Base-by-base conservation (phyloP, 2,888 invertebrate species). In the Nephrotoma appendiculata region DNA sequence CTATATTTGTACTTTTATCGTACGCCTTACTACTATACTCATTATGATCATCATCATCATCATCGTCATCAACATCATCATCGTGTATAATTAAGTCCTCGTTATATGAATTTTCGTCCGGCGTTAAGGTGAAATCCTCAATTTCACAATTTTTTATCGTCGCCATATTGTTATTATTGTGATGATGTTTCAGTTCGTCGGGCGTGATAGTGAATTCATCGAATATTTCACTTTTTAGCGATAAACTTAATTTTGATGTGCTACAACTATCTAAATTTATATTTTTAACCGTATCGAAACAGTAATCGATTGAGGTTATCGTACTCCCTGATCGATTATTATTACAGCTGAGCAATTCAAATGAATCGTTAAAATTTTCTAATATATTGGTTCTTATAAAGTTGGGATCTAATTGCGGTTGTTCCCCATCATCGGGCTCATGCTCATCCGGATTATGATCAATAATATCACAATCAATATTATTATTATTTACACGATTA, bases 121-220 rank as follows among this genome's bases (percentile, higher is more conserved):
- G 88, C 48, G 88, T 89, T 31, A 89, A 83, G 45, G 88, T 88
- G 87, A 89, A 89, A 88, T 89, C 88, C 87, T 89, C 89, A 86
- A 88, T 87, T 83, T 88, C 88, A 87, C 88, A 88, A 87, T 88
- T 88, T 45, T 88, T 87, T 6, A 84, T 48, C 41, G 87, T 87
- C 44, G 86, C 41, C 7, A 31, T 41, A 19, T 86, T 45, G 12
- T 86, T 44, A 12, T 84, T 84, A 3, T 84, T 6, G 7, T 15
- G 7, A 0, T 19, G 7, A 2, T n/a, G 86, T 43, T 87, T 87
- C 6, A 87, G 12, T 41, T 88, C 88, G 52, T 88, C 88, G 0
- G 88, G 88, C 52, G 88, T 88, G 44, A 88, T 86, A 19, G 88
- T 88, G 85, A 88, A 88, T 87, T 88, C 88, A 87, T 89, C 89